Evolutionary conservation across 2,888 invertebrate genomes (phyloP).

Genomic region (Cetonia aurata): DNA sequence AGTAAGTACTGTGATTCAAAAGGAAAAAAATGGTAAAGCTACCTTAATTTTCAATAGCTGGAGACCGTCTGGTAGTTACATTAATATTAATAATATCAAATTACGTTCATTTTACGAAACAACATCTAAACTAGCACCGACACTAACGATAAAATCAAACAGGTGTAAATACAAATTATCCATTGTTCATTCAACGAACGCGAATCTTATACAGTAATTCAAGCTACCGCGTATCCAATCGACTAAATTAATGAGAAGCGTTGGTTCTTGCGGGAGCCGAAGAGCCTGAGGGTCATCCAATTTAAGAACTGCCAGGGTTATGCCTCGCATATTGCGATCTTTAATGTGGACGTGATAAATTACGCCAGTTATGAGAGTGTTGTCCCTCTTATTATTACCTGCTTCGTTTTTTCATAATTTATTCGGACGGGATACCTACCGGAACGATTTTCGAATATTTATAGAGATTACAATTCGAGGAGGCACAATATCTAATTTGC

Average conservation of each 20-base stretch:
- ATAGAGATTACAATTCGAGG: slow-evolving; percentile 19
- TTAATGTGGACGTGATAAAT: slow-evolving; percentile 32
- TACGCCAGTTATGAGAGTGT: slow-evolving; percentile 3
- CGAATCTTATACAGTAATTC: slow-evolving; percentile 24
- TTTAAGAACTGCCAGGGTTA: slow-evolving; percentile 34
- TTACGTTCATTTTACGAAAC: too few species aligned
- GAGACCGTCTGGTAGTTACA: too few species aligned
- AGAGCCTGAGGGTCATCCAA: slow-evolving; percentile 28
- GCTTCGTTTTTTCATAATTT: slow-evolving; percentile 19
- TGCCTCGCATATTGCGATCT: slow-evolving; percentile 19
- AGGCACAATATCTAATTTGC: neutral
- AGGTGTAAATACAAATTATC: slow-evolving; percentile 3
- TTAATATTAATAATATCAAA: too few species aligned
- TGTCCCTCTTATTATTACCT: slow-evolving; percentile 19
- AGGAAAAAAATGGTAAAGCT: too few species aligned
- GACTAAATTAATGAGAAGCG: slow-evolving; percentile 24
- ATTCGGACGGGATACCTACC: neutral
- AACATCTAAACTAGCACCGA: too few species aligned
- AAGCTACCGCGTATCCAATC: slow-evolving; percentile 21
- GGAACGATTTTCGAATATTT: slow-evolving; percentile 15
- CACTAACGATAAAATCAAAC: too few species aligned
- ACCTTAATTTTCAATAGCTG: too few species aligned
- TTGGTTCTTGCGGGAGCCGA: neutral
- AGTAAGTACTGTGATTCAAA: too few species aligned
- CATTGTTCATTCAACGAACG: slow-evolving; percentile 2